Evolutionary conservation across 2,113 vertebrate species (phyloP), one percentile per base, ranked within the genome.

Genomic region (Tenrec ecaudatus): DNA sequence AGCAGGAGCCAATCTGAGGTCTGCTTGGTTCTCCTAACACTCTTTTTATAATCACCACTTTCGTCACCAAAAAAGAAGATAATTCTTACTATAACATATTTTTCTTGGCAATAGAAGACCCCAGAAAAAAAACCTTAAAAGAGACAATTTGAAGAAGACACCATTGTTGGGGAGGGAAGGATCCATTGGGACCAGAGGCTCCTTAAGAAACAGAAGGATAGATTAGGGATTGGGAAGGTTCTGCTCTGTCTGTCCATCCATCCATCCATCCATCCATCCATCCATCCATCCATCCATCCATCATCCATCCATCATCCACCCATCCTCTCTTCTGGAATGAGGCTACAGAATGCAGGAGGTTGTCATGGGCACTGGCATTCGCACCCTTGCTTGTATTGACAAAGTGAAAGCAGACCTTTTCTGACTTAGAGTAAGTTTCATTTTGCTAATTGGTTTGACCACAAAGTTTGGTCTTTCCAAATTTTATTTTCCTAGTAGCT

Each of bases 401-500:
- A 71, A 89, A 53, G 47, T 82, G 82, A 92, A 88, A 90, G 47
- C 57, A 43, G 81, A 60, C 29, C 47, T 94, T 75, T 95, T 29
- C 43, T 92, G 27, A 88, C 7, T 77, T 73, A 53, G 75, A n/a
- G 22, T 40, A 90, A 87, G 29, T 90, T 90, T 86, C 86, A 90
- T 62, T 85, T 88, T 69, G 33, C 38, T 92, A 84, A 36, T 57
- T 73, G 58, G 53, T 71, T 92, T 87, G 64, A 90, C 40, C 94
- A 14, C 60, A n/a, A 87, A 62, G 15, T 62, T 92, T 89, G 11
- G 6, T 36, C 62, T 83, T 89, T 31, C 40, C 3, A 15, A 88
- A 73, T 40, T 81, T 80, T 73, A 69, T 73, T 85, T 80, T 79
- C n/a, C 19, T 79, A 84, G 75, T 64, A 40, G 60, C 16, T 78